Evolutionary conservation across 2,113 vertebrate genomes (phyloP), one percentile per base, ranked within the genome.

Genomic region (Zosterops pallidus): DNA sequence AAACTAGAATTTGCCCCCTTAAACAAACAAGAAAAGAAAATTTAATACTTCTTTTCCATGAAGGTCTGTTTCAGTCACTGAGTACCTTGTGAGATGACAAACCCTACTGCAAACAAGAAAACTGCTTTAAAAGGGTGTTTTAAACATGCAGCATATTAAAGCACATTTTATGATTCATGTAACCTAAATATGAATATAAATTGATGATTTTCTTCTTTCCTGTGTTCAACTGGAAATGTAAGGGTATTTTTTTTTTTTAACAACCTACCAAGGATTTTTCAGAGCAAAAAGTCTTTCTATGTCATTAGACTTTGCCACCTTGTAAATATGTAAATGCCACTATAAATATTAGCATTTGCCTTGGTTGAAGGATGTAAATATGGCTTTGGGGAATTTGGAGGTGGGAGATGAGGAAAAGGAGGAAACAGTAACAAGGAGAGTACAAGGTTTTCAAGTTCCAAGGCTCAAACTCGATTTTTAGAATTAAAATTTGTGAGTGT

Each of bases 161-260:
- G 52, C 35, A 33, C 1, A 14, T 76, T 46, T 74, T 92, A 74
- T 77, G 62, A 77, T 55, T 93, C 76, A 78, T 78, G 47, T 60
- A 93, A 11, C 71, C 53, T 91, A 57, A 94, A 77, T 22, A 59
- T 49, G 81, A 69, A 72, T 75, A 77, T 86, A 80, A 96, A 95
- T 86, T 65, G 29, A 69, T 67, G 4, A n/a, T 63, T 76, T 76
- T 78, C 52, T 92, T 39, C 22, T 87, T 57, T 52, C 26, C 65
- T 83, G 21, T 64, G 42, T 60, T 83, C 11, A 29, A 28, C 42
- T 91, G 53, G 25, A 82, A 89, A 62, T 46, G 16, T 68, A 29
- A 65, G n/a, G 5, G 6, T 1, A 21, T 28, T 19, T 15, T 20
- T n/a, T 35, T 37, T 0, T 11, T 89, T 16, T 92, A 92, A 82